A percentile compares a stretch with the other conserved stretches of the same genome.
Conservation (phyloP, 92 coral and sea anemone species). For the Bergia sp. region DNA sequence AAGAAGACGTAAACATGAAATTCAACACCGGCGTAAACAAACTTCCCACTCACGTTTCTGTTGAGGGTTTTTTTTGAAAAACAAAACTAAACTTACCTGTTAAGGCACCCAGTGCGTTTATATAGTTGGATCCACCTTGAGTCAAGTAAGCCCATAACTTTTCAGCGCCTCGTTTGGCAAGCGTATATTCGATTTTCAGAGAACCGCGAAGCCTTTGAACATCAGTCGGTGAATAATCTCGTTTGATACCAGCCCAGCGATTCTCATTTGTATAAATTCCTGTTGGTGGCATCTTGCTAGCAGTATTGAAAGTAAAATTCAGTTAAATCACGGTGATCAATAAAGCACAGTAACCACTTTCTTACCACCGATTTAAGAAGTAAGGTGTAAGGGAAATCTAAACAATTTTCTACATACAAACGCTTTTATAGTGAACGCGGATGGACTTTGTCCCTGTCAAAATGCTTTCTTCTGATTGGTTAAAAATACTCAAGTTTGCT, state of each 20-base stretch:
- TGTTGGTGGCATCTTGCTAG: constrained; percentile 36
- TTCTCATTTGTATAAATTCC: constrained; percentile 67
- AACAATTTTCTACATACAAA: constrained; percentile 1
- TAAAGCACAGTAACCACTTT: neutral
- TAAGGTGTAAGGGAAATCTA: neutral
- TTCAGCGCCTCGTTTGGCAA: constrained; percentile 89
- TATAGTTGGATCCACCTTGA: constrained; percentile 73
- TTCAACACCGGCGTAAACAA: constrained; percentile 14
- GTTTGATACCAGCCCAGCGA: constrained; percentile 86
- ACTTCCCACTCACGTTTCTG: neutral
- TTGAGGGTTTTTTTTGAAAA: neutral
- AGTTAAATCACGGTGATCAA: neutral
- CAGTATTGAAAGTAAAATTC: neutral
- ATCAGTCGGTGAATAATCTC: constrained; percentile 82
- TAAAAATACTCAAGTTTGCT: neutral
- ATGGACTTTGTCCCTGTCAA: constrained; percentile 42
- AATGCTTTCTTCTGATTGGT: constrained; percentile 27
- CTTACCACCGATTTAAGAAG: neutral
- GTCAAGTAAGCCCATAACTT: constrained; percentile 78
- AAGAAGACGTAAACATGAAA: constrained; percentile 10
- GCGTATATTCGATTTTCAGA: constrained; percentile 79
- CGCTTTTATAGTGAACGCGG: neutral
- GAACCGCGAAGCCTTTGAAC: constrained; percentile 86
- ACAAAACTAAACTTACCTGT: constrained; percentile 69
- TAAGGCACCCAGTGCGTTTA: constrained; percentile 89